A percentile compares a stretch with the other conserved stretches of the same genome.
Conservation (phyloP, 2,888 invertebrate genomes). For the Argyra leucocephala region DNA sequence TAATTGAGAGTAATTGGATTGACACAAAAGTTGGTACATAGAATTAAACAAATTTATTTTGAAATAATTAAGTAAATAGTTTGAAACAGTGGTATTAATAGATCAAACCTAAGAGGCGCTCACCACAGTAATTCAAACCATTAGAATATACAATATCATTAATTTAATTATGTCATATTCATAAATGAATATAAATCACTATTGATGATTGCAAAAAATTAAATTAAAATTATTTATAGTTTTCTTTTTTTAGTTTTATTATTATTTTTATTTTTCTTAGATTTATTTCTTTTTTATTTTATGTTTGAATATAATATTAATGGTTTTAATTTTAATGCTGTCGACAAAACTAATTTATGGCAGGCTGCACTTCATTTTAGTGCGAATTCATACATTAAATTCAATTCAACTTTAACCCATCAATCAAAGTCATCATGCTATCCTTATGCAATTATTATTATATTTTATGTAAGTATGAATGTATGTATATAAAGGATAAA, state of each 20-base stretch:
- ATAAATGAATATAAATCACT: background rate
- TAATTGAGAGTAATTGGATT: too few relatives aligned
- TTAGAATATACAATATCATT: too few relatives aligned
- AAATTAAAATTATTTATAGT: background rate
- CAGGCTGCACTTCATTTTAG: slow-evolving; percentile 4
- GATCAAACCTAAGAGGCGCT: too few relatives aligned
- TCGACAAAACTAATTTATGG: slow-evolving; percentile 6
- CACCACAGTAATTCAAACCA: too few relatives aligned
- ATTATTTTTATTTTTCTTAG: too few relatives aligned
- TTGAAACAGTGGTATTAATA: too few relatives aligned
- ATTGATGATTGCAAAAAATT: background rate
- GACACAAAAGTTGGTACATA: too few relatives aligned
- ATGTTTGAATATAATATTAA: too few relatives aligned
- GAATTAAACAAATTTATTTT: too few relatives aligned
- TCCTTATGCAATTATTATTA: background rate
- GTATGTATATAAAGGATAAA: too few relatives aligned
- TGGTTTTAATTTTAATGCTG: background rate
- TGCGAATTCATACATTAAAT: slow-evolving; percentile 6
- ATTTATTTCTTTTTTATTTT: too few relatives aligned
- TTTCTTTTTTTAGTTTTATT: background rate
- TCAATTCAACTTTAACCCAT: slow-evolving; percentile 6
- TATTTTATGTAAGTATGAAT: background rate
- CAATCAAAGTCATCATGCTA: background rate
- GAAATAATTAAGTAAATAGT: too few relatives aligned
- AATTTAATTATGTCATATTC: background rate